Evolutionary conservation across 2,113 vertebrate species (phyloP).

Genomic region (Ailurus styani): DNA sequence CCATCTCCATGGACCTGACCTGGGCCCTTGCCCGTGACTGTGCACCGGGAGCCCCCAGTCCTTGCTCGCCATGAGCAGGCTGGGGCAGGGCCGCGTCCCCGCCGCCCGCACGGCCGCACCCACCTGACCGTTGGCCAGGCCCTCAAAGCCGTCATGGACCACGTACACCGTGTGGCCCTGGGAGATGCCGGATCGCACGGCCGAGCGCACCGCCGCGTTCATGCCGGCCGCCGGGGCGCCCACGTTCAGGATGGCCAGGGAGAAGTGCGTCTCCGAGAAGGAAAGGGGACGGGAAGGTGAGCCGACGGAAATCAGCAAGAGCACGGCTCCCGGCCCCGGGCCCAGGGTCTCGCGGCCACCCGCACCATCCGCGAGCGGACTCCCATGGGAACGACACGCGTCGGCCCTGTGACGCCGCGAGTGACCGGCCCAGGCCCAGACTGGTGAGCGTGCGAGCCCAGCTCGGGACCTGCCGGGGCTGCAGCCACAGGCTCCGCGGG

Average conservation of each 20-base stretch:
- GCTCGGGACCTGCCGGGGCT: rapidly evolving
- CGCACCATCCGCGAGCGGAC: rapidly evolving
- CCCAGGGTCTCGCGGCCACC: neutral
- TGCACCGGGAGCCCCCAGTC: rapidly evolving
- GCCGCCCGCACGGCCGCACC: neutral
- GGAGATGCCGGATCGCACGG: conserved; percentile 86
- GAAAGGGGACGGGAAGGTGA: rapidly evolving
- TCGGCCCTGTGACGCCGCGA: neutral
- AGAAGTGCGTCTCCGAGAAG: conserved; percentile 83
- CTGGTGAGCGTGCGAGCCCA: rapidly evolving
- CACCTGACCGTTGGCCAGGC: conserved; percentile 89
- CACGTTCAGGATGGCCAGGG: conserved; percentile 92
- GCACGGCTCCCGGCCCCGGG: neutral
- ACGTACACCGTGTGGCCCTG: conserved; percentile 90
- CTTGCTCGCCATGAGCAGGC: neutral
- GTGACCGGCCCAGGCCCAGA: neutral
- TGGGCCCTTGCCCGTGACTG: rapidly evolving
- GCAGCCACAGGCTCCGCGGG: neutral
- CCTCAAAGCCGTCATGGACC: conserved; percentile 91
- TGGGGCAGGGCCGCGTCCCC: rapidly evolving
- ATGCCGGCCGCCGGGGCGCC: conserved; percentile 94
- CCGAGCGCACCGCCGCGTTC: conserved; percentile 92
- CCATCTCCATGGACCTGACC: neutral
- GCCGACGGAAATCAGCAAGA: neutral
- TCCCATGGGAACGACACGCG: rapidly evolving